phyloP scores from a whole-genome alignment of 2,113 vertebrate genomes.

The Solenodon paradoxus region DNA sequence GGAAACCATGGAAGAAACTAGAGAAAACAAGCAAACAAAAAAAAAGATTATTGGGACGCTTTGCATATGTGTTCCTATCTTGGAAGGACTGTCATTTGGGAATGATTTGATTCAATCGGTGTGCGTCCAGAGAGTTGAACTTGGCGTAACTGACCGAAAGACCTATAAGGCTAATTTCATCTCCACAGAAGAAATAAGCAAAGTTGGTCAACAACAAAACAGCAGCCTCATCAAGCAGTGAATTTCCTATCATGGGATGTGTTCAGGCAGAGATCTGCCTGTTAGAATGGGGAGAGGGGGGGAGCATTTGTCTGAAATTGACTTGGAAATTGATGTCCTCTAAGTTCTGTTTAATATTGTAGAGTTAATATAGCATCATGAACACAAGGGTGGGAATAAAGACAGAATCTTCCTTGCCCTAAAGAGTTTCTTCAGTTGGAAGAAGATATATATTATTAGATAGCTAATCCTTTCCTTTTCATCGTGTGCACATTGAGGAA shows the following conservation, averaged over 20 bases:
- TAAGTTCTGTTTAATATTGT: not conserved
- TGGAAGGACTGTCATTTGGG: not conserved
- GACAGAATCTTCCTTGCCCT: not conserved
- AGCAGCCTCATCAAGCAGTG: not conserved
- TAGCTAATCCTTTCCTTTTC: too few relatives aligned
- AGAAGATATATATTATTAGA: too few relatives aligned
- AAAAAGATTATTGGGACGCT: not conserved
- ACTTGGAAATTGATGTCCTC: not conserved
- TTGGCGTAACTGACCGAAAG: not conserved
- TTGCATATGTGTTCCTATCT: not conserved
- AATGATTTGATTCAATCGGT: not conserved
- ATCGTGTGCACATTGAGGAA: too few relatives aligned
- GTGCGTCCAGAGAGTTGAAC: not conserved
- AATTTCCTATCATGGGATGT: not conserved
- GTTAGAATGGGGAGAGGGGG: too few relatives aligned
- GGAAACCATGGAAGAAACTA: not conserved
- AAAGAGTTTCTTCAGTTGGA: not conserved
- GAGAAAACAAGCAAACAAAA: too few relatives aligned
- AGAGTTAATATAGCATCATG: not conserved
- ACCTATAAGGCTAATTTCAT: not conserved
- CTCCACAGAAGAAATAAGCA: not conserved
- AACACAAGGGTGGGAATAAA: not conserved
- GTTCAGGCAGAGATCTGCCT: not conserved
- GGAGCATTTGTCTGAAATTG: not conserved
- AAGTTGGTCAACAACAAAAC: not conserved